These are phyloP conservation scores for Ptilonorhynchus violaceus DNA, from an alignment of 2,113 vertebrate genomes.

Conservation along the genomic window DNA sequence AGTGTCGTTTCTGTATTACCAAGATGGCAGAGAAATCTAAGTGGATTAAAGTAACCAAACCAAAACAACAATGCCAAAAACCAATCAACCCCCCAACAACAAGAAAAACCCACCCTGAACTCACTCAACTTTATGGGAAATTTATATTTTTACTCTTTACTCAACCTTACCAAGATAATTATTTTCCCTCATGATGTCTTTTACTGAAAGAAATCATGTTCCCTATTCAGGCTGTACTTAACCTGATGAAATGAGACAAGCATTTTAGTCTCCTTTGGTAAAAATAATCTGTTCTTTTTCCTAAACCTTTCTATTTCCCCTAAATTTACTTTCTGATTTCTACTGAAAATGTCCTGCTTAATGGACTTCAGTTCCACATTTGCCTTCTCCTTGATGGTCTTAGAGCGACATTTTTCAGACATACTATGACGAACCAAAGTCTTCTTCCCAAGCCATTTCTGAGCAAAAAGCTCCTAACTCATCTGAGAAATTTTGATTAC, in stretches of 20 bases:
- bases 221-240: not conserved
- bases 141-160: not conserved
- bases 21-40: not conserved
- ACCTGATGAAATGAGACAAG: not conserved
- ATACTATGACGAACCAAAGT: not conserved
- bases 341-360: not conserved
- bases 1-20: not conserved
- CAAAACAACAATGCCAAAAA: not conserved
- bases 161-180: not conserved
- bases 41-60: not conserved
- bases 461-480: not conserved
- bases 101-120: rapidly evolving
- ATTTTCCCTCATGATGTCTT: not conserved
- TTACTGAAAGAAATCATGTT: not conserved
- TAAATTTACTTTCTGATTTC: not conserved
- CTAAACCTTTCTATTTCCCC: not conserved
- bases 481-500: not conserved
- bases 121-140: not conserved
- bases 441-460: rapidly evolving
- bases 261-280: not conserved
- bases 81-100: rapidly evolving
- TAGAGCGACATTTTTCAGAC: not conserved
- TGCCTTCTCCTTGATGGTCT: not conserved
- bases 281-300: not conserved
- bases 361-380: not conserved